A percentile compares a stretch with the other conserved stretches of the same genome.
Evolutionary conservation across 1,140 invertebrate species (phyloP).

Genomic region (Magallana ariakensis): DNA sequence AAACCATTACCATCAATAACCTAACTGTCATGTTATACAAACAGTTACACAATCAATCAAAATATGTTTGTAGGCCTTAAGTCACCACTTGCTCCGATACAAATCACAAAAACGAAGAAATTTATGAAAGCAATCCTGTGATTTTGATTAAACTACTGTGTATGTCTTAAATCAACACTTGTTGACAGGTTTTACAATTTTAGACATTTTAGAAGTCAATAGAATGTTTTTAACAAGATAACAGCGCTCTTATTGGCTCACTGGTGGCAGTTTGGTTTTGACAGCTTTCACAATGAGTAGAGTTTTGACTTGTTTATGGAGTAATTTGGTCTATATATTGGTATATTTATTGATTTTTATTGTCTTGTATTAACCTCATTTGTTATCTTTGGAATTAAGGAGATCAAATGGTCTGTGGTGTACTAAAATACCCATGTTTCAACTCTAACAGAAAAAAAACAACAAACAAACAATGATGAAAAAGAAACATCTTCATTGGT

Average conservation of each 20-base stretch:
- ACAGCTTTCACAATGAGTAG: constrained; percentile 13
- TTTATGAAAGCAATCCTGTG: not conserved
- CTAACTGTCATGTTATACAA: not conserved
- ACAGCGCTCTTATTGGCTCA: not conserved
- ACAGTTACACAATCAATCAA: constrained; percentile 21
- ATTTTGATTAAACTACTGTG: not conserved
- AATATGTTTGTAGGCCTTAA: not conserved
- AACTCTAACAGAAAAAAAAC: not conserved
- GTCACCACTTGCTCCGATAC: not conserved
- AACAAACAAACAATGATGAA: not conserved
- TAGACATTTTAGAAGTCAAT: not conserved
- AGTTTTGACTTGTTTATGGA: constrained; percentile 32
- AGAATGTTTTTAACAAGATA: not conserved
- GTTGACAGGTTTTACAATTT: constrained; percentile 5
- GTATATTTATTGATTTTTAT: not conserved
- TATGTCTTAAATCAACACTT: constrained; percentile 1
- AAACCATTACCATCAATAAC: not conserved
- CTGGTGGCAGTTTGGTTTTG: not conserved
- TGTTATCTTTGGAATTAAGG: not conserved
- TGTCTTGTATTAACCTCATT: too few species aligned
- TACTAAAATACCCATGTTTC: not conserved
- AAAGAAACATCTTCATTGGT: not conserved
- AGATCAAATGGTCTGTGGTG: not conserved
- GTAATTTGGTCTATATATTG: not conserved
- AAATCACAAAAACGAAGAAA: not conserved